Evolutionary conservation across 2,797 vertebrate species (phyloP).

Genomic region (Platyrinchus mystaceus): DNA sequence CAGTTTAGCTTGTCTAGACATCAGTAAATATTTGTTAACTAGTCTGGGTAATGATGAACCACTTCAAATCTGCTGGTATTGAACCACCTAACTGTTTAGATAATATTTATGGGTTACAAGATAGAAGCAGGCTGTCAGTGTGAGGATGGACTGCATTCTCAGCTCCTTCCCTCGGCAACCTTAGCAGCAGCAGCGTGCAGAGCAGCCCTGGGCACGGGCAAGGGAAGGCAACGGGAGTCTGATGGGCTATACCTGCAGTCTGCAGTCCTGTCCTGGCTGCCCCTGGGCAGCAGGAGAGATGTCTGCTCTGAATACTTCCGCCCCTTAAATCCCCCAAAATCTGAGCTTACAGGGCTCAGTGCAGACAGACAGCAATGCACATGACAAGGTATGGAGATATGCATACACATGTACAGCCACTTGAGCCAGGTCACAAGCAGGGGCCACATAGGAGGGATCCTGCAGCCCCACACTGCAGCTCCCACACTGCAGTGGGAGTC

Average conservation of each 20-base stretch:
- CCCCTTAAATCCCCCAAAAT: not conserved
- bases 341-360: not conserved
- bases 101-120: not conserved
- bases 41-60: not conserved
- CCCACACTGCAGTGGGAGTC: too few species aligned
- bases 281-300: not conserved
- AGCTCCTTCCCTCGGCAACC: not conserved
- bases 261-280: not conserved
- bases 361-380: not conserved
- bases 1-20: not conserved
- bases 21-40: conserved; percentile 1
- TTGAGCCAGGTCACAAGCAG: accelerated
- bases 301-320: not conserved
- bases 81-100: not conserved
- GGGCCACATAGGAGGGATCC: not conserved
- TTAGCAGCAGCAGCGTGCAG: not conserved
- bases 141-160: not conserved
- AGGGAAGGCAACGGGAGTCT: not conserved
- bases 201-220: accelerated
- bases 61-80: not conserved
- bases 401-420: accelerated
- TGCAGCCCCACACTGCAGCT: too few species aligned
- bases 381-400: accelerated
- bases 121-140: not conserved
- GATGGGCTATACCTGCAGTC: not conserved